These are phyloP conservation scores for Cotesia vestalis DNA, from an alignment of 1,140 invertebrate species.

Conservation along the genomic window DNA sequence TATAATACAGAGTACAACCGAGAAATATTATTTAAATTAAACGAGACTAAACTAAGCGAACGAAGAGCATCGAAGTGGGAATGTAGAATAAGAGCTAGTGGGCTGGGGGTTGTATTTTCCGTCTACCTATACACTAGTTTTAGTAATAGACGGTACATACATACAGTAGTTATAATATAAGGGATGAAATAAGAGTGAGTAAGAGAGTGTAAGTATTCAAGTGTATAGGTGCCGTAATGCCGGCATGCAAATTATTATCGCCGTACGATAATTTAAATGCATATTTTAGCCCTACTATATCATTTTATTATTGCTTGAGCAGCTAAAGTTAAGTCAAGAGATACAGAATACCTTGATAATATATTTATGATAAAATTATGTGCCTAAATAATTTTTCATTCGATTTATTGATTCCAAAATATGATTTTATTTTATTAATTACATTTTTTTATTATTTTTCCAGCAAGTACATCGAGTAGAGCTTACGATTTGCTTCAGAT, in stretches of 20 bases:
- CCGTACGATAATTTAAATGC: slow-evolving; percentile 68
- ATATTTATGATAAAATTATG: no score
- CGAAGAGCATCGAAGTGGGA: slow-evolving; percentile 58
- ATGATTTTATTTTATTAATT: no score
- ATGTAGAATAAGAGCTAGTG: slow-evolving; percentile 17
- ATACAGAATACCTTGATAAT: slow-evolving; percentile 21
- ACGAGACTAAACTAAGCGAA: slow-evolving; percentile 67
- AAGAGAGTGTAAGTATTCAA: slow-evolving; percentile 29
- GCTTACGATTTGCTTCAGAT: no score
- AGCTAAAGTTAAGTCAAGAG: slow-evolving; percentile 61
- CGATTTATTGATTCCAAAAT: no score
- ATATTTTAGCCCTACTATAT: slow-evolving; percentile 67
- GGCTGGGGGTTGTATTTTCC: slow-evolving; percentile 10
- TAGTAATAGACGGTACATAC: no score
- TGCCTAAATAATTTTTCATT: no score
- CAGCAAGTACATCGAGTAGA: no score
- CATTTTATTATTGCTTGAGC: slow-evolving; percentile 66
- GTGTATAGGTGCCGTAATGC: slow-evolving; percentile 46
- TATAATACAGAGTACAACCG: slow-evolving; percentile 36
- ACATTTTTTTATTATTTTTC: no score
- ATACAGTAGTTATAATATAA: slow-evolving; percentile 26
- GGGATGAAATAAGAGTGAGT: slow-evolving; percentile 18
- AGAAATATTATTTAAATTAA: slow-evolving; percentile 69
- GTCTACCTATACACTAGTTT: no score
- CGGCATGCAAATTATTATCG: slow-evolving; percentile 68